These are phyloP conservation scores for Ormia ochracea DNA, from an alignment of 2,888 invertebrate species.

Conservation along the genomic window DNA sequence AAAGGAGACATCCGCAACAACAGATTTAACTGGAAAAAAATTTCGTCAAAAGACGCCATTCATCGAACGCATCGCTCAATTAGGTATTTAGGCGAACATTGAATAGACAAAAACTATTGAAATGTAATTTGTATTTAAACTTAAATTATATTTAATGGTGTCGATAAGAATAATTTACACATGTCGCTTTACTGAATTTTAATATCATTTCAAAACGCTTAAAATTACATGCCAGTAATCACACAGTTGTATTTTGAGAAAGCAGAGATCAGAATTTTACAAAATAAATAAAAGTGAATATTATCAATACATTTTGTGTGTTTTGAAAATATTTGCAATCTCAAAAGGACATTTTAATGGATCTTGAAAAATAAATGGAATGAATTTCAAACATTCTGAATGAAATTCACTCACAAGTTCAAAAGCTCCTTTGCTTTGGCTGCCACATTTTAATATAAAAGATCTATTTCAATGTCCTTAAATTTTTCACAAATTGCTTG, in stretches of 20 bases:
- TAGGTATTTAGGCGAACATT: slow-evolving; percentile 69
- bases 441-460: background rate
- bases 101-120: background rate
- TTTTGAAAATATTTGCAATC: background rate
- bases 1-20: slow-evolving; percentile 26
- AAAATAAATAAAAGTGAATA: background rate
- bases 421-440: background rate
- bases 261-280: background rate
- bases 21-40: slow-evolving; percentile 68
- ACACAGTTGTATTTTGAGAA: background rate
- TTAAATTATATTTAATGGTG: background rate
- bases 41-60: slow-evolving; percentile 75
- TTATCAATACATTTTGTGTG: background rate
- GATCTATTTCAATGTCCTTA: background rate
- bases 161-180: slow-evolving; percentile 11
- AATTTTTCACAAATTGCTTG: slow-evolving; percentile 28
- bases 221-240: background rate
- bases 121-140: background rate
- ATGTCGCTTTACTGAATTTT: slow-evolving; percentile 14
- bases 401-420: too few relatives aligned
- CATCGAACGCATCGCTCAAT: slow-evolving; percentile 75
- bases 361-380: background rate
- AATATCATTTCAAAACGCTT: slow-evolving; percentile 2
- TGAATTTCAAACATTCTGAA: too few relatives aligned
- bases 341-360: background rate